Conservation (phyloP, 1,140 invertebrate genomes). For the Bombus confusus region DNA sequence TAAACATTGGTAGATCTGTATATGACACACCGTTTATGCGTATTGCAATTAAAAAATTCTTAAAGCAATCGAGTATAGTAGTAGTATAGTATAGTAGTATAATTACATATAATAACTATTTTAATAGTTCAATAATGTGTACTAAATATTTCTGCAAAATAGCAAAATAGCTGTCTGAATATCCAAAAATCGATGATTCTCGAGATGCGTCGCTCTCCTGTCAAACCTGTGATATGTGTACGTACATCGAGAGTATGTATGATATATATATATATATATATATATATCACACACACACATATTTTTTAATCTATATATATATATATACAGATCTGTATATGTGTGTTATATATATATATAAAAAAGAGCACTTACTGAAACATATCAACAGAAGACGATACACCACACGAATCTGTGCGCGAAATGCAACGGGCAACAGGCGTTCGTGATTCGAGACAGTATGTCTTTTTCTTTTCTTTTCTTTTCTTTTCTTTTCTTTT, state of each 20-base stretch:
- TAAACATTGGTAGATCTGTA: no score
- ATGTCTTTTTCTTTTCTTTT: not conserved
- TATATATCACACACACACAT: no score
- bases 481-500: not conserved
- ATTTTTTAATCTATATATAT: no score
- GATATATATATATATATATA: not conserved
- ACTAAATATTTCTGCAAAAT: no score
- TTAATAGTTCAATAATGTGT: no score
- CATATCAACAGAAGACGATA: constrained; percentile 3
- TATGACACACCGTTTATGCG: no score
- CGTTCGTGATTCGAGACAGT: constrained; percentile 6
- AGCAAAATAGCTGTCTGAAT: not conserved
- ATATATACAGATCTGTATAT: no score
- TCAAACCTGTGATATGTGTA: not conserved
- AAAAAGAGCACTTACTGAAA: constrained; percentile 9
- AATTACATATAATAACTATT: no score
- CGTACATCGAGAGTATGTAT: not conserved
- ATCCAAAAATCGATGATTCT: not conserved
- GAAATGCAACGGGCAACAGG: constrained; percentile 17
- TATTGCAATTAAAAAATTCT: no score
- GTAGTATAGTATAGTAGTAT: no score
- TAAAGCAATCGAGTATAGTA: no score
- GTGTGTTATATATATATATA: not conserved
- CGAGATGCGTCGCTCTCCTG: not conserved
- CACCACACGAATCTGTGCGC: constrained; percentile 4